Evolutionary conservation across 1,140 invertebrate genomes (phyloP).

Genomic region (Dufourea novaeangliae): DNA sequence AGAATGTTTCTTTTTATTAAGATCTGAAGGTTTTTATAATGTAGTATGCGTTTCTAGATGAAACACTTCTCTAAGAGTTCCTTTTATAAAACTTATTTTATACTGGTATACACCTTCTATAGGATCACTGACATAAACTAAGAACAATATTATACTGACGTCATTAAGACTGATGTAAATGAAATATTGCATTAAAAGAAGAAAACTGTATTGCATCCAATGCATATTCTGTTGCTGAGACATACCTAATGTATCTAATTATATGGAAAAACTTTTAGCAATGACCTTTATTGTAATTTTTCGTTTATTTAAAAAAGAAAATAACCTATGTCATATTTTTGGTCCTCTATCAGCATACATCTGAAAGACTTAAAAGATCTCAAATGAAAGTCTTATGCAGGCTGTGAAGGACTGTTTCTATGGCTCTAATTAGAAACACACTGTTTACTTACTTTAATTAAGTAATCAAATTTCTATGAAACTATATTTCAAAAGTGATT

Average conservation of each 20-base stretch:
- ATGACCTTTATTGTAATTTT: slow-evolving; percentile 30
- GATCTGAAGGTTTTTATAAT: slow-evolving; percentile 55
- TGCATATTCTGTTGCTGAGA: slow-evolving; percentile 30
- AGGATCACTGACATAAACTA: slow-evolving; percentile 44
- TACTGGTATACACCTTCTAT: slow-evolving; percentile 48
- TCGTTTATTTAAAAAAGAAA: slow-evolving; percentile 8
- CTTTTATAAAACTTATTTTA: slow-evolving; percentile 65
- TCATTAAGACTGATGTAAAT: slow-evolving; percentile 33
- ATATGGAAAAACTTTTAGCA: slow-evolving; percentile 22
- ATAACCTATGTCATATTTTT: slow-evolving; percentile 31
- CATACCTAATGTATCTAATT: slow-evolving; percentile 36
- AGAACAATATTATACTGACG: slow-evolving; percentile 28
- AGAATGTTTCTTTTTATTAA: slow-evolving; percentile 39
- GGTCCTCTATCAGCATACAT: slow-evolving; percentile 60
- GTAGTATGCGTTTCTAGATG: slow-evolving; percentile 40
- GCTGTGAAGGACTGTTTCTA: slow-evolving; percentile 71
- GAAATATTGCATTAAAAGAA: slow-evolving; percentile 45
- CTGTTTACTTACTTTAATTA: slow-evolving; percentile 70
- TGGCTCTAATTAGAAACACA: slow-evolving; percentile 56
- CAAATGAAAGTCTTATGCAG: slow-evolving; percentile 70
- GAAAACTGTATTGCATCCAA: slow-evolving; percentile 23
- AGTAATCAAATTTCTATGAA: slow-evolving; percentile 59
- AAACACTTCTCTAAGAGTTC: slow-evolving; percentile 61
- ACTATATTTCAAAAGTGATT: slow-evolving; percentile 65
- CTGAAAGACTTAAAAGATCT: slow-evolving; percentile 69